A percentile compares a stretch with the other conserved stretches of the same genome.
These are phyloP conservation scores for Urocyon cinereoargenteus DNA, from an alignment of 2,797 vertebrate species.

Conservation along the genomic window DNA sequence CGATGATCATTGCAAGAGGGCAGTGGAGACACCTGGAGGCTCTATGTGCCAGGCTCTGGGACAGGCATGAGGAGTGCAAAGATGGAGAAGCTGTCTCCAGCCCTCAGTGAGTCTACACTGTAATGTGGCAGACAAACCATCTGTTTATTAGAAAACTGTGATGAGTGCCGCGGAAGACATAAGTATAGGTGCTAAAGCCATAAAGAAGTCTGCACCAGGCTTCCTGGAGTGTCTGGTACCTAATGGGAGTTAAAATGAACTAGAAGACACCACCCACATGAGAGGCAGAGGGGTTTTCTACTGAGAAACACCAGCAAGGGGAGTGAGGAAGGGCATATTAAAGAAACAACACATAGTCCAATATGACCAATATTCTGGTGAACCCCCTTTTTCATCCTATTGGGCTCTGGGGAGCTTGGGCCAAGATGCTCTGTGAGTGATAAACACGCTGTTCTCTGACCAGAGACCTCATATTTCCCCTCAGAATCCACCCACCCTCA, in stretches of 20 bases:
- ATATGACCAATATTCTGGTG: fast-evolving
- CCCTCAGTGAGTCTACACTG: background rate
- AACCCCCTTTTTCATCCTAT: fast-evolving
- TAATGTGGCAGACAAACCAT: background rate
- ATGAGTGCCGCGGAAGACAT: fast-evolving
- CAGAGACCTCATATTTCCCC: background rate
- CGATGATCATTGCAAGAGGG: background rate
- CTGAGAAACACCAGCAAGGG: background rate
- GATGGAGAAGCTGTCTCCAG: background rate
- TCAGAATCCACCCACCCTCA: background rate
- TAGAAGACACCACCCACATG: background rate
- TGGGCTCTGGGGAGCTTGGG: too few relatives aligned
- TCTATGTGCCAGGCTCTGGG: background rate
- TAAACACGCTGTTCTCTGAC: background rate
- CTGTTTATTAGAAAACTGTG: background rate
- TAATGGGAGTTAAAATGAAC: background rate
- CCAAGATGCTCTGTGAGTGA: background rate
- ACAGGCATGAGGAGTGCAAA: background rate
- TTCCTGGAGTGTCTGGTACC: fast-evolving
- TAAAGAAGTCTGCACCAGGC: too few relatives aligned
- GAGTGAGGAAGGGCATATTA: background rate
- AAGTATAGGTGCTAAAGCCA: fast-evolving
- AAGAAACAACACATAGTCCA: background rate
- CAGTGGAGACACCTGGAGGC: background rate
- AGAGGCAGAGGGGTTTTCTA: background rate